Conservation (phyloP, 2,113 vertebrate genomes). For the Sorex araneus region DNA sequence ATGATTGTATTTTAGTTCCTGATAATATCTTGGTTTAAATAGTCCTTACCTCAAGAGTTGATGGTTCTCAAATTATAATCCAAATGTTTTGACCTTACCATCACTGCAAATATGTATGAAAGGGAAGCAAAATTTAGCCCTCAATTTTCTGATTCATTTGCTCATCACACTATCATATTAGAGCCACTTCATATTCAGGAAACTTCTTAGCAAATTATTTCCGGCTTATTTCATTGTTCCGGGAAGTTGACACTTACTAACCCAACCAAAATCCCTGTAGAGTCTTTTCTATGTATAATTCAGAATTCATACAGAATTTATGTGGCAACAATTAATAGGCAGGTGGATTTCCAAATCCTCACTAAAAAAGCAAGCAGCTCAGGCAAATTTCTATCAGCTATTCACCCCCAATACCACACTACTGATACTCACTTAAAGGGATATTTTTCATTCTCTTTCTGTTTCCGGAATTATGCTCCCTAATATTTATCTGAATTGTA, state of each 20-base stretch:
- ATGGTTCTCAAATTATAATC: conserved; percentile 70
- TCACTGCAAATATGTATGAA: conserved; percentile 71
- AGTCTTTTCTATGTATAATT: conserved; percentile 60
- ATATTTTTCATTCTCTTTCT: conserved; percentile 29
- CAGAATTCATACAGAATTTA: conserved; percentile 55
- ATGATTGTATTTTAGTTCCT: conserved; percentile 72
- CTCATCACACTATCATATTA: conserved; percentile 78
- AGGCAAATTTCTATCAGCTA: conserved; percentile 40
- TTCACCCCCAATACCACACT: neutral
- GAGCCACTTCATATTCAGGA: conserved; percentile 76
- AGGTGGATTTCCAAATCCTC: conserved; percentile 10
- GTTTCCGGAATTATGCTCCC: neutral
- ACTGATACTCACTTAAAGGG: neutral
- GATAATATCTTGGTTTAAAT: conserved; percentile 71
- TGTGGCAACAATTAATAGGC: conserved; percentile 2
- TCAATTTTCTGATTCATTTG: conserved; percentile 85
- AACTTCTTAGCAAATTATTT: conserved; percentile 80
- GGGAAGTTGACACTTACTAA: conserved; percentile 71
- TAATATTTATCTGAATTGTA: conserved; percentile 52
- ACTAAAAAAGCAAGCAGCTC: conserved; percentile 8
- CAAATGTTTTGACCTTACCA: conserved; percentile 82
- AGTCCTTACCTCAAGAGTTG: conserved; percentile 59
- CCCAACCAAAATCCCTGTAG: conserved; percentile 64
- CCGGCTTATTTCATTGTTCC: conserved; percentile 72
- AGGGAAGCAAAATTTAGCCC: conserved; percentile 74